phyloP scores from a whole-genome alignment of 2,113 vertebrate genomes.

The Nycticorax nycticorax region DNA sequence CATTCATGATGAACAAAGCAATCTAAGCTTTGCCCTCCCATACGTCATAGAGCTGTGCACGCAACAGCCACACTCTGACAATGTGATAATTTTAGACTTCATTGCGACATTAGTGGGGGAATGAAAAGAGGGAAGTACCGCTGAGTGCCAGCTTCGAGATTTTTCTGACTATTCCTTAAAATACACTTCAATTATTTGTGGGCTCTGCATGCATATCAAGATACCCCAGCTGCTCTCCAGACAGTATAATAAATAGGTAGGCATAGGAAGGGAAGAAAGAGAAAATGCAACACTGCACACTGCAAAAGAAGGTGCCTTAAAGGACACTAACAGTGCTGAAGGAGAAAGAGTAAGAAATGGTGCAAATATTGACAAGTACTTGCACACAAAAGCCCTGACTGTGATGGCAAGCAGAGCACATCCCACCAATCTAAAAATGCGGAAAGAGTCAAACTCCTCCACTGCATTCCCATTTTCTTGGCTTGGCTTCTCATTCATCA shows the following conservation, averaged over 20 bases:
- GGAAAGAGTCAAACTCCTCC: conserved; percentile 93
- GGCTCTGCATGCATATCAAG: not conserved
- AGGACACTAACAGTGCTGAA: not conserved
- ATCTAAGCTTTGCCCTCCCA: not conserved
- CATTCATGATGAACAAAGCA: not conserved
- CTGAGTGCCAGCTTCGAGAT: not conserved
- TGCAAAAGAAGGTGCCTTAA: not conserved
- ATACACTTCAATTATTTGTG: not conserved
- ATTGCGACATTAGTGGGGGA: not conserved
- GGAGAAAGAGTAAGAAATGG: too few relatives aligned
- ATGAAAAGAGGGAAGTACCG: not conserved
- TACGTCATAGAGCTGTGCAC: not conserved
- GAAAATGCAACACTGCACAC: not conserved
- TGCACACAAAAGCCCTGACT: conserved; percentile 93
- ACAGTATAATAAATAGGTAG: not conserved
- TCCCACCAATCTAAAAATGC: conserved; percentile 87
- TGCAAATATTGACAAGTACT: too few relatives aligned
- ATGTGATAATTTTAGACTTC: not conserved
- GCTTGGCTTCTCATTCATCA: conserved; percentile 85
- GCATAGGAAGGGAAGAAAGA: not conserved
- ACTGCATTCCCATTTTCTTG: conserved; percentile 78
- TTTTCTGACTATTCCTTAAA: not conserved
- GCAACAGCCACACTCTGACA: not conserved
- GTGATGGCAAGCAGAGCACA: conserved; percentile 89
- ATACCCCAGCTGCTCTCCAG: not conserved